Evolutionary conservation across 2,888 invertebrate genomes (phyloP).

Genomic region (Alsophila aescularia): DNA sequence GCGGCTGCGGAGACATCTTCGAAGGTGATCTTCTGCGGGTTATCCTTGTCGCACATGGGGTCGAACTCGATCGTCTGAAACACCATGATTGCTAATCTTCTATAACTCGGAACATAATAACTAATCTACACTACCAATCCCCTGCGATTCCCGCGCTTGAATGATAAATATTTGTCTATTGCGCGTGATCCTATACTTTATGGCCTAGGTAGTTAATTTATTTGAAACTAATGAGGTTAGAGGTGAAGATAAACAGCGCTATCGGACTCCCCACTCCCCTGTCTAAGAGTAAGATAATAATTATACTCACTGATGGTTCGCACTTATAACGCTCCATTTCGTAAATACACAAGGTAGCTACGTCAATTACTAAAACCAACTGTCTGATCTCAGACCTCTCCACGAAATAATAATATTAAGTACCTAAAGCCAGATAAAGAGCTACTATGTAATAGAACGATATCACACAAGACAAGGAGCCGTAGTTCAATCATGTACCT

Average conservation of each 20-base stretch:
- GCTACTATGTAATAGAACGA: too few relatives aligned
- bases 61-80: slow-evolving; percentile 77
- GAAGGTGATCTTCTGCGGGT: slow-evolving; percentile 89
- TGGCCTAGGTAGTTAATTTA: slow-evolving; percentile 9
- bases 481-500: too few relatives aligned
- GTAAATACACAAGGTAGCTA: not conserved
- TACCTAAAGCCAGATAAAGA: too few relatives aligned
- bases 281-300: slow-evolving; percentile 2
- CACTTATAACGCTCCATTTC: slow-evolving; percentile 57
- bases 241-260: slow-evolving; percentile 37
- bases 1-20: slow-evolving; percentile 96
- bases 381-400: slow-evolving; percentile 1
- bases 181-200: not conserved
- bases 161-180: slow-evolving; percentile 30
- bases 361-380: not conserved
- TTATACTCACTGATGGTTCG: slow-evolving; percentile 49
- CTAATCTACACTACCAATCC: slow-evolving; percentile 19
- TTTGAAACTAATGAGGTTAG: slow-evolving; percentile 44
- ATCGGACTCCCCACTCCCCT: too few relatives aligned
- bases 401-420: too few relatives aligned
- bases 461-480: too few relatives aligned
- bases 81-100: slow-evolving; percentile 55
- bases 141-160: slow-evolving; percentile 36
- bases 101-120: not conserved
- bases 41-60: slow-evolving; percentile 87